A percentile compares a stretch with the other conserved stretches of the same genome.
These are phyloP conservation scores for Momotus momota DNA, from an alignment of 2,797 vertebrate species.

Conservation along the genomic window DNA sequence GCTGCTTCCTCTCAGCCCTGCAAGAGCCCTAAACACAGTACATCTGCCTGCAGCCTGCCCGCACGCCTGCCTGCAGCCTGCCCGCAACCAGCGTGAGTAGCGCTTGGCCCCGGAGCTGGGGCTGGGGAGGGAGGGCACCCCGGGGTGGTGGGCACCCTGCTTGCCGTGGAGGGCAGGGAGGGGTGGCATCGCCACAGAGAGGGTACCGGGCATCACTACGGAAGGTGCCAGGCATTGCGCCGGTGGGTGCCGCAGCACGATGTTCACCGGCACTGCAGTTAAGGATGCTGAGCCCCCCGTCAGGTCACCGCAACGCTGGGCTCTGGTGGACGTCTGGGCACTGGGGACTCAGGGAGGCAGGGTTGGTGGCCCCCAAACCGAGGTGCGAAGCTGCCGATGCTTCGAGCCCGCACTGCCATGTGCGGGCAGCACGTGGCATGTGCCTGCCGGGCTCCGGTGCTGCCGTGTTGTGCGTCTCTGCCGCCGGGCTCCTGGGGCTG, in stretches of 20 bases:
- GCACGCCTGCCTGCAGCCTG: slow-evolving; percentile 12
- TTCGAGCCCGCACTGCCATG: neutral
- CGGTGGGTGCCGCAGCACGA: neutral
- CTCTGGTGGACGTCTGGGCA: neutral
- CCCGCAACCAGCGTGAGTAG: slow-evolving; percentile 58
- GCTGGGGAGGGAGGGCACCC: neutral
- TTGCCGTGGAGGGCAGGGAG: neutral
- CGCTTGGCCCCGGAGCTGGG: neutral
- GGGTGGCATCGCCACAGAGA: neutral
- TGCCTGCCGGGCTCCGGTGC: neutral
- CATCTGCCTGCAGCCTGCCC: slow-evolving; percentile 55
- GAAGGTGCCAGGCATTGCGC: neutral
- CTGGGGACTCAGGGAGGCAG: rapidly evolving
- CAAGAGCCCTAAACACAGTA: slow-evolving; percentile 65
- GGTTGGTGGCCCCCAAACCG: neutral
- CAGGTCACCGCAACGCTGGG: rapidly evolving
- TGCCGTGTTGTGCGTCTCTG: neutral
- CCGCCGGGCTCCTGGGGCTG: rapidly evolving
- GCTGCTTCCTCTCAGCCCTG: slow-evolving; percentile 70
- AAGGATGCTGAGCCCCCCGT: rapidly evolving
- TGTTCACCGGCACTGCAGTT: rapidly evolving
- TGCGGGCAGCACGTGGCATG: neutral
- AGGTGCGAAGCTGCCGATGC: neutral
- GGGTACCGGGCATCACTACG: neutral
- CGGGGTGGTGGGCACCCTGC: neutral